phyloP scores from a whole-genome alignment of 1,140 invertebrate genomes.

The Magallana ariakensis region DNA sequence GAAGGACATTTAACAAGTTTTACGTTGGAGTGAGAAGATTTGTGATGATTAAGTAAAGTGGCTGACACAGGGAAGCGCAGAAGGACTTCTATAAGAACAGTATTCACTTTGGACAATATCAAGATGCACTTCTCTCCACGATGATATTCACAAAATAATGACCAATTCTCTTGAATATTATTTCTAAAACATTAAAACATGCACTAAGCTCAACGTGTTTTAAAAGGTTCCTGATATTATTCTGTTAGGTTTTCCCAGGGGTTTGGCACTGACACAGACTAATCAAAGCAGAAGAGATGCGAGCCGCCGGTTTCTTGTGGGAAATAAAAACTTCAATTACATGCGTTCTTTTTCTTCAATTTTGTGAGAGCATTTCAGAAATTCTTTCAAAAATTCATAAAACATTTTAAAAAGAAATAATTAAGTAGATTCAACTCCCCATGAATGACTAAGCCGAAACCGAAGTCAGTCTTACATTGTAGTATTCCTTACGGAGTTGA shows the following conservation, averaged over 20 bases:
- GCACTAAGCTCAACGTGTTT: background rate
- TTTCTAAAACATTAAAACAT: background rate
- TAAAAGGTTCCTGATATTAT: background rate
- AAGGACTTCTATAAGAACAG: too few relatives aligned
- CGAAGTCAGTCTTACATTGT: too few relatives aligned
- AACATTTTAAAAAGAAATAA: background rate
- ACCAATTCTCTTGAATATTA: background rate
- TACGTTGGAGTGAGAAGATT: too few relatives aligned
- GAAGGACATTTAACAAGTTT: too few relatives aligned
- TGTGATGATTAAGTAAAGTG: too few relatives aligned
- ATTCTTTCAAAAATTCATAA: slow-evolving; percentile 20
- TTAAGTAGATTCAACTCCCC: too few relatives aligned
- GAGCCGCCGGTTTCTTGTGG: background rate
- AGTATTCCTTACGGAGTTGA: too few relatives aligned
- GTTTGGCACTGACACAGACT: background rate
- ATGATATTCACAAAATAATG: too few relatives aligned
- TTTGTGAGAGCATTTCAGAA: background rate
- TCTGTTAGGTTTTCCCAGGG: background rate
- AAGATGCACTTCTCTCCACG: too few relatives aligned
- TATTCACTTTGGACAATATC: too few relatives aligned
- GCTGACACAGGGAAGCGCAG: too few relatives aligned
- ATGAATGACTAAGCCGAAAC: too few relatives aligned
- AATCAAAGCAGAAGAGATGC: background rate
- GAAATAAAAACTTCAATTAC: slow-evolving; percentile 19
- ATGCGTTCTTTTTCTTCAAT: background rate